These are phyloP conservation scores for Phalacrocorax carbo DNA, from an alignment of 2,113 vertebrate species.

Conservation along the genomic window DNA sequence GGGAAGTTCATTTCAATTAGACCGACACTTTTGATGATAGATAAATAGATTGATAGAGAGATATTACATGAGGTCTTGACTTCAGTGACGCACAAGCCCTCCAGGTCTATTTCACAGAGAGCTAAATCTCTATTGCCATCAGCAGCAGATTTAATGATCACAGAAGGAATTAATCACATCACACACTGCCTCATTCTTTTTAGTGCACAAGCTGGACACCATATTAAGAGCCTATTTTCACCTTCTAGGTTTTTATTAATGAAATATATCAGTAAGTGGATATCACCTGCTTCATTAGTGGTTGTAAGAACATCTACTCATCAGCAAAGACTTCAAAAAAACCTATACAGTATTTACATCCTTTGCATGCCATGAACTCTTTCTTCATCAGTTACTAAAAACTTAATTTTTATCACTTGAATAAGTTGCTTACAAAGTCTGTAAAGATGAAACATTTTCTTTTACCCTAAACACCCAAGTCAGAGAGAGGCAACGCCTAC, in stretches of 20 bases:
- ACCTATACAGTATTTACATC: background rate
- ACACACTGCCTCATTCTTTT: background rate
- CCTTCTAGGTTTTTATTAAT: background rate
- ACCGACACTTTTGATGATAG: background rate
- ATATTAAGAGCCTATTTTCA: background rate
- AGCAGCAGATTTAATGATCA: background rate
- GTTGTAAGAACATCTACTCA: background rate
- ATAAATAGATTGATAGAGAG: background rate
- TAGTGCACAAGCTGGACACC: background rate
- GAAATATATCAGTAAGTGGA: background rate
- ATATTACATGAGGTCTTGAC: background rate
- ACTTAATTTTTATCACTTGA: background rate
- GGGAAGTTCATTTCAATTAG: background rate
- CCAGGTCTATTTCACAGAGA: slow-evolving; percentile 12
- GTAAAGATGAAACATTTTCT: background rate
- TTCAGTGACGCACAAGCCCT: slow-evolving; percentile 8
- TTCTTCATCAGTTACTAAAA: background rate
- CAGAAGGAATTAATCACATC: slow-evolving; percentile 21
- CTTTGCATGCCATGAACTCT: background rate
- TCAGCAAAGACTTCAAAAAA: background rate
- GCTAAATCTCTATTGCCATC: slow-evolving; percentile 3
- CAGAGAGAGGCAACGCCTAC: background rate
- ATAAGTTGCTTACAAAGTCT: background rate
- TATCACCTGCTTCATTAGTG: background rate
- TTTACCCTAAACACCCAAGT: background rate